Conservation (phyloP, 2,797 vertebrate species). For the Todus mexicanus region DNA sequence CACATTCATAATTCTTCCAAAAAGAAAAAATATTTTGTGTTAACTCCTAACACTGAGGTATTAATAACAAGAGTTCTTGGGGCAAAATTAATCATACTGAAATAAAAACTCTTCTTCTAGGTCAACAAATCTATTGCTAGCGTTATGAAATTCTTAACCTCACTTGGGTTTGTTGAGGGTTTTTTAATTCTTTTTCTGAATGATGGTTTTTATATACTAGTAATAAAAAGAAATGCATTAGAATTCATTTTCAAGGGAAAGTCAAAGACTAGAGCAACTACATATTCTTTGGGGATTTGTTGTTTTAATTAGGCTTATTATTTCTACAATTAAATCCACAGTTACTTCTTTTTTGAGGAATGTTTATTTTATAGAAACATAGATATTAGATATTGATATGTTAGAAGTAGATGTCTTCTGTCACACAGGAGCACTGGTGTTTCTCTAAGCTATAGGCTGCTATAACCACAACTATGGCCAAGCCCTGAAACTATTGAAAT, state of each 20-base stretch:
- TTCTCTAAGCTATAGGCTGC: not conserved
- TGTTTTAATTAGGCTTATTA: conserved; percentile 25
- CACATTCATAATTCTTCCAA: not conserved
- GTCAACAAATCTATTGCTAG: not conserved
- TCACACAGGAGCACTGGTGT: not conserved
- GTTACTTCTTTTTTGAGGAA: not conserved
- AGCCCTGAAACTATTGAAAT: not conserved
- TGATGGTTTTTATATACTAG: not conserved
- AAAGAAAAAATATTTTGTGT: not conserved
- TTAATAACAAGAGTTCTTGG: not conserved
- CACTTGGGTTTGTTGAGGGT: not conserved
- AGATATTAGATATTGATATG: not conserved
- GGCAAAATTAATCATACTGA: not conserved
- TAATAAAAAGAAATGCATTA: not conserved
- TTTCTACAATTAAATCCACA: not conserved
- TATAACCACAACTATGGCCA: not conserved
- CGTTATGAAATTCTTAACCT: not conserved
- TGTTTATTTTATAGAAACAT: not conserved
- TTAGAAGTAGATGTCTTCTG: not conserved
- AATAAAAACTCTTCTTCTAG: not conserved
- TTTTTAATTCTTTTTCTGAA: not conserved
- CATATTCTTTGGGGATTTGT: not conserved
- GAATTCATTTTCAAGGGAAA: not conserved
- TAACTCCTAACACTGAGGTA: not conserved
- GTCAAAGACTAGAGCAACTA: not conserved